Evolutionary conservation across 1,140 invertebrate species (phyloP).

Genomic region (Ectropis grisescens): DNA sequence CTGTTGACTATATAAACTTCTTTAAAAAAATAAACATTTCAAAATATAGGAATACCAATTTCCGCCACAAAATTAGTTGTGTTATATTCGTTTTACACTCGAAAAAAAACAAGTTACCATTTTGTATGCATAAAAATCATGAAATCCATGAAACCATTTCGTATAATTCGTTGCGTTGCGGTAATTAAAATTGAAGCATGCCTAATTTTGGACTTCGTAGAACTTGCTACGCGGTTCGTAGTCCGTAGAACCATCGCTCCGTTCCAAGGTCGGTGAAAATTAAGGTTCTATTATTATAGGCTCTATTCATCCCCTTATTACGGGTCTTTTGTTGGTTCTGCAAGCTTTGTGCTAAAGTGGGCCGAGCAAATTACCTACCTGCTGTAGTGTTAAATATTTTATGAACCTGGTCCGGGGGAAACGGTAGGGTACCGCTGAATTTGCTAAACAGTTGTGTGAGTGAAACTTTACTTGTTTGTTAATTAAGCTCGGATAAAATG

Average conservation of each 20-base stretch:
- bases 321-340: constrained; percentile 26
- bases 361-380: constrained; percentile 31
- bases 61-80: background rate
- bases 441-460: no score
- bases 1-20: no score
- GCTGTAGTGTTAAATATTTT: constrained; percentile 8
- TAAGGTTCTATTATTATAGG: constrained; percentile 26
- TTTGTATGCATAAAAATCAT: background rate
- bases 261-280: constrained; percentile 33
- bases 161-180: background rate
- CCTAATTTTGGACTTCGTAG: constrained; percentile 9
- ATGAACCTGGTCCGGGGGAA: constrained; percentile 1
- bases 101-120: background rate
- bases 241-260: constrained; percentile 19
- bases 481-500: no score
- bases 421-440: no score
- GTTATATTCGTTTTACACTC: background rate
- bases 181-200: no score
- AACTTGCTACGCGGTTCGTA: constrained; percentile 19
- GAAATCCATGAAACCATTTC: background rate
- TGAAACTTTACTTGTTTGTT: no score
- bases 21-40: constrained; percentile 4
- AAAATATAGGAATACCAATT: background rate
- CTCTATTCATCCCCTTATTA: constrained; percentile 25
- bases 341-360: constrained; percentile 42